phyloP scores from a whole-genome alignment of 2,113 vertebrate genomes.

The Rynchops niger region DNA sequence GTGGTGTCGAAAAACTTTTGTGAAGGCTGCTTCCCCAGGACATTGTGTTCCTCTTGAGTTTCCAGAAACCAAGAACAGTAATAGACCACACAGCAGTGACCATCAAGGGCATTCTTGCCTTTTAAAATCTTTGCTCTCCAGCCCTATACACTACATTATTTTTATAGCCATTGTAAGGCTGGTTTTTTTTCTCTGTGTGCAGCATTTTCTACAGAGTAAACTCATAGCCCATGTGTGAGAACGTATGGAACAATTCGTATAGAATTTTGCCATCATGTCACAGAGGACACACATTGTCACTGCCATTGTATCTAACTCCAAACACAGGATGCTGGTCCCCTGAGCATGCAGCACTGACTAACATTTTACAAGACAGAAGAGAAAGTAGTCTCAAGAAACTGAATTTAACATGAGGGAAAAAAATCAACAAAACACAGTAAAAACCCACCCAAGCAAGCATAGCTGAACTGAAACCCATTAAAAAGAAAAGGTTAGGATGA shows the following conservation, averaged over 20 bases:
- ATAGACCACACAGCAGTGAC: not conserved
- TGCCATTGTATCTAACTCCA: conserved; percentile 16
- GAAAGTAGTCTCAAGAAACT: not conserved
- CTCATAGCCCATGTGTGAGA: not conserved
- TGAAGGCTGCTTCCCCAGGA: not conserved
- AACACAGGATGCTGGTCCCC: conserved; percentile 33
- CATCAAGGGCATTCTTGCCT: not conserved
- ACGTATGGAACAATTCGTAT: not conserved
- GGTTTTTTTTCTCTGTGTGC: not conserved
- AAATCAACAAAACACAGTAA: not conserved
- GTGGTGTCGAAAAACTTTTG: not conserved
- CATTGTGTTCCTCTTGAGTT: not conserved
- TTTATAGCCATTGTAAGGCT: not conserved
- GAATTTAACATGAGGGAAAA: not conserved
- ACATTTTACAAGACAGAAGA: not conserved
- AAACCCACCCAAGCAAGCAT: not conserved
- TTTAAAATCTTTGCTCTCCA: not conserved
- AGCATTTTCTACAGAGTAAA: not conserved
- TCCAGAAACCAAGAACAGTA: not conserved
- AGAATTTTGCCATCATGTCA: not conserved
- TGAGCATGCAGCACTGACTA: not conserved
- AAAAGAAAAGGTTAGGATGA: conserved; percentile 10
- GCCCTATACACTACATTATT: not conserved
- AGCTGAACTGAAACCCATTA: not conserved
- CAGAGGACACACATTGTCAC: not conserved